Evolutionary conservation across 2,888 invertebrate genomes (phyloP), one percentile per base, ranked within the genome.

Genomic region (Acheta domesticus): DNA sequence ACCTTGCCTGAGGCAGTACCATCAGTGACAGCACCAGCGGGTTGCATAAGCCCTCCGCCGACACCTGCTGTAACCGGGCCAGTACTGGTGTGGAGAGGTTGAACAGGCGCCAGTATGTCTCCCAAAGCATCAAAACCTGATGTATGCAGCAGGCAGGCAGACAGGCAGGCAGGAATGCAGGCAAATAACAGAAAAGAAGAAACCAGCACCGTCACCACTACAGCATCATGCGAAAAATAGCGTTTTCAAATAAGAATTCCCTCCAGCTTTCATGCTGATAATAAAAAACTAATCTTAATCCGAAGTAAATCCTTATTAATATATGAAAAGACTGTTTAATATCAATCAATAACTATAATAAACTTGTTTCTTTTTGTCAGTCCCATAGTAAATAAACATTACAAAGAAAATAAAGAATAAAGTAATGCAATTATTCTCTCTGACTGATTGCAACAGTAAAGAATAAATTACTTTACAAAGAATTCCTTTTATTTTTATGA

Each of bases 121-220:
- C 92, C 93, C 88, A 93, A 90, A 84, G 92, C 91, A 88, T 93
- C 93, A 87, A 93, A 93, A 86, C 90, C 92, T 91, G 86, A 84
- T 78, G 36, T 62, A n/a, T 62, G n/a, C n/a, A n/a, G 16, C 16
- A n/a, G n/a, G 14, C 16, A 14, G n/a, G 62, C 62, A 62, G 62
- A n/a, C 16, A 62, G 62, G n/a, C 62, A 62, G 62, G 62, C 14
- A 62, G 62, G 62, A 14, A 62, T n/a, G 62, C 62, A 62, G 62
- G 62, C 62, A 62, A 62, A n/a, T 62, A 62, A 62, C 62, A 62
- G 62, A 62, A 36, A 62, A 62, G 62, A 62, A 14, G n/a, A 62
- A 62, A 62, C 62, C 62, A 62, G 62, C 79, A 79, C 74, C 78
- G 19, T 48, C 73, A 16, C 78, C 73, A 74, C 49, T 50, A 21